Base-by-base conservation (phyloP, 2,888 invertebrate genomes). In the Adelognathus sp. region DNA sequence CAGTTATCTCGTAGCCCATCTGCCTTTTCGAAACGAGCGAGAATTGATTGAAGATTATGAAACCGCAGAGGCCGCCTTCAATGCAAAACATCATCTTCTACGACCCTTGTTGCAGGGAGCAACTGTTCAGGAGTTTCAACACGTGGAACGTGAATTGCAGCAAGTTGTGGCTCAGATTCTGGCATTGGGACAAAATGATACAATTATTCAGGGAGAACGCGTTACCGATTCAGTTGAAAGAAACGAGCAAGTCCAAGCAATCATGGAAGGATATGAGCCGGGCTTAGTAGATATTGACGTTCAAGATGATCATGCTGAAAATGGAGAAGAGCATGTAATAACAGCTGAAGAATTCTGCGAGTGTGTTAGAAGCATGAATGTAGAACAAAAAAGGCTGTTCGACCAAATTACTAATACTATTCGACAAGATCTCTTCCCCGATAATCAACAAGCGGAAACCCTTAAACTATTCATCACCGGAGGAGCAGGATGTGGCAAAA, bases 401-500 rank as follows among this genome's bases (percentile, higher is more conserved):
- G 14, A 78, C 5, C 52, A 31, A 75, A 67, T 74, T 39, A 72
- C 61, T 11, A 27, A 21, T 29, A 52, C 67, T 1, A 75, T 80
- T 52, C n/a, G 66, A 31, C 41, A 66, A 27, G 76, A 83, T 21
- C 4, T 67, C 3, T 9, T 16, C 41, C 27, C 33, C 5, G 60
- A 80, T 21, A 11, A 27, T 11, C 24, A 52, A 31, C 46, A 36
- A 52, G 14, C 41, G 29, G 72, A 76, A 6, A 60, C 84, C 11
- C 63, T 86, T 36, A 72, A 54, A 36, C 54, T 88, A 7, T 86
- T 88, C 76, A 82, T 88, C 3, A 89, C 86, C 0, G 87, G 86
- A 0, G 86, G 86, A 11, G 71, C 74, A 1, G 79, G 76, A 7
- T 76, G 72, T 36, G 76, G 76, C 16, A 79, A 81, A 73, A 84